These are phyloP conservation scores for Chloroclysta siterata DNA, from an alignment of 2,888 invertebrate species.

Conservation along the genomic window DNA sequence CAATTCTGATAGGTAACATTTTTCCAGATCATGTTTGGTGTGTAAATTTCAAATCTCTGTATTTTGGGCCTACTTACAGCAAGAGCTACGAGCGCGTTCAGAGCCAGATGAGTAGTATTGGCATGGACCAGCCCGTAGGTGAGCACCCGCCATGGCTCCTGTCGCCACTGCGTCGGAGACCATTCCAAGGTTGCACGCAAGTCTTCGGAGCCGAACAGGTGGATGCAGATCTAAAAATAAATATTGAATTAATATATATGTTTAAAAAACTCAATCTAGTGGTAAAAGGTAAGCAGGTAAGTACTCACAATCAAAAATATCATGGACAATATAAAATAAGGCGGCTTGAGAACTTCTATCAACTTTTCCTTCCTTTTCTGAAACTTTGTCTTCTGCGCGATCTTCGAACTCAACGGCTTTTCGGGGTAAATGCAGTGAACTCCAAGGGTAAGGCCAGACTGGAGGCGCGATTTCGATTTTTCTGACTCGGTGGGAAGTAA, in stretches of 20 bases:
- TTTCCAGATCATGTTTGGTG: not conserved
- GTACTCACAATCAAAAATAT: slow-evolving; percentile 71
- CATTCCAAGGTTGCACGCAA: slow-evolving; percentile 63
- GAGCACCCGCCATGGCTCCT: slow-evolving; percentile 91
- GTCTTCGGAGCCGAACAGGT: slow-evolving; percentile 53
- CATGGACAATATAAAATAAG: slow-evolving; percentile 74
- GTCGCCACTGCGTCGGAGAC: slow-evolving; percentile 78
- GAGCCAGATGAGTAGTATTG: slow-evolving; percentile 89
- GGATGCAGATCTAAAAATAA: slow-evolving; percentile 56
- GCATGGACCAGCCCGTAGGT: slow-evolving; percentile 93
- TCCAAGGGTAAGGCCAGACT: slow-evolving; percentile 67
- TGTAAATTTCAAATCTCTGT: not conserved
- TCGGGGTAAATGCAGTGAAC: slow-evolving; percentile 51
- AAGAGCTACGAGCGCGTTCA: slow-evolving; percentile 86
- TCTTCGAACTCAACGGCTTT: slow-evolving; percentile 44
- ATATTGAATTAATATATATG: not conserved
- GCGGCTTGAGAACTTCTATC: slow-evolving; percentile 65
- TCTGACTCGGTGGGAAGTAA: slow-evolving; percentile 54
- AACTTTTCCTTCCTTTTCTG: slow-evolving; percentile 68
- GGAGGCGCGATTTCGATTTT: slow-evolving; percentile 55
- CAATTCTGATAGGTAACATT: no score
- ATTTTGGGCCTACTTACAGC: slow-evolving; percentile 57
- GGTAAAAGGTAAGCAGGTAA: not conserved
- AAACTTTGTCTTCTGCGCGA: slow-evolving; percentile 58
- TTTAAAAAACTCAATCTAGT: not conserved